Conservation (phyloP, 2,888 invertebrate species). For the Sturmia bella region DNA sequence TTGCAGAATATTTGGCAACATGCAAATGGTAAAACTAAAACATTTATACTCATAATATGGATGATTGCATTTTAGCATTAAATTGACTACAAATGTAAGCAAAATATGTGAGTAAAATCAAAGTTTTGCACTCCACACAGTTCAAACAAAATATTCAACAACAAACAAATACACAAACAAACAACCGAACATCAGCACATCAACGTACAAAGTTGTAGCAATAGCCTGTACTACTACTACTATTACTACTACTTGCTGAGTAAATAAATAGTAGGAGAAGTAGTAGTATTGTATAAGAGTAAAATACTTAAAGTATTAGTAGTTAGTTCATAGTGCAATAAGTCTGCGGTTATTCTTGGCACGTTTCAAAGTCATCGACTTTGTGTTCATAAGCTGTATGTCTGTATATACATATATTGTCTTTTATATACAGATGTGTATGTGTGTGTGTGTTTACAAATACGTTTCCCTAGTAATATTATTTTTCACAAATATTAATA, state of each 20-base stretch:
- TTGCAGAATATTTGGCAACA: constrained; percentile 41
- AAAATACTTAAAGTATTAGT: constrained; percentile 30
- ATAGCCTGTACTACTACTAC: background rate
- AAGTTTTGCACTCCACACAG: constrained; percentile 35
- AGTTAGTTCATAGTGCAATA: constrained; percentile 51
- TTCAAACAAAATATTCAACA: constrained; percentile 27
- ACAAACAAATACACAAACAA: constrained; percentile 5
- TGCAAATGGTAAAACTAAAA: constrained; percentile 19
- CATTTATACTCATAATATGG: constrained; percentile 60
- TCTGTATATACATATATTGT: constrained; percentile 1
- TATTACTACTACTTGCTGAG: constrained; percentile 15
- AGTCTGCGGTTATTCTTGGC: constrained; percentile 68
- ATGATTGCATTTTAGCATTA: constrained; percentile 66
- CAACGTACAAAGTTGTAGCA: background rate
- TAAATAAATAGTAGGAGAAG: constrained; percentile 58
- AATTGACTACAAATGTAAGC: constrained; percentile 37
- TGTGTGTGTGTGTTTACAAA: background rate
- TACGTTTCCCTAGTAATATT: constrained; percentile 11
- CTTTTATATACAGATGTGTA: background rate
- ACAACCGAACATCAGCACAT: background rate
- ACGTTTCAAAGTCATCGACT: constrained; percentile 68
- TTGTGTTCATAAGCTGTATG: constrained; percentile 31
- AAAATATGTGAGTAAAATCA: constrained; percentile 33
- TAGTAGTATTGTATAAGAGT: constrained; percentile 32
- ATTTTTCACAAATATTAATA: constrained; percentile 39